phyloP scores from a whole-genome alignment of 37 sponge, comb jelly and placozoan genomes.

The Halisarca cf. caerulea region DNA sequence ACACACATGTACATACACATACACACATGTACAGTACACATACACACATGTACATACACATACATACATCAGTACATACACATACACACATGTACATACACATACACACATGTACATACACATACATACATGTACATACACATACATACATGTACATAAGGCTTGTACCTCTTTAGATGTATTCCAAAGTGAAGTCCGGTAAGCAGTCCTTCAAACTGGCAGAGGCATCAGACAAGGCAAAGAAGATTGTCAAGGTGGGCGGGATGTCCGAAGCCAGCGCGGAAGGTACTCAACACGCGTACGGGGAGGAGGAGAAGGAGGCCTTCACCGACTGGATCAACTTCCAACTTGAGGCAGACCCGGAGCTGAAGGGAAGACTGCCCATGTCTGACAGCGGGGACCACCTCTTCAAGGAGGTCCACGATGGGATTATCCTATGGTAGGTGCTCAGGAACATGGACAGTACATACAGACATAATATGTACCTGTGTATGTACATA shows the following conservation, averaged over 20 bases:
- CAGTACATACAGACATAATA: background rate
- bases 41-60: too few species aligned
- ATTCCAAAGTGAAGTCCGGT: conserved; percentile 49
- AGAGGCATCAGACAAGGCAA: conserved; percentile 77
- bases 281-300: conserved; percentile 87
- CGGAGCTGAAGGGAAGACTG: conserved; percentile 50
- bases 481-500: background rate
- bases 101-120: background rate
- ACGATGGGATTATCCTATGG: conserved; percentile 89
- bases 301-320: conserved; percentile 91
- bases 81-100: background rate
- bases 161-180: conserved; percentile 60
- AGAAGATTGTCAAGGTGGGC: conserved; percentile 75
- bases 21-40: too few species aligned
- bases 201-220: conserved; percentile 64
- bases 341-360: conserved; percentile 81
- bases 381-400: conserved; percentile 81
- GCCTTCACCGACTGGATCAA: conserved; percentile 98
- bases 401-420: conserved; percentile 70
- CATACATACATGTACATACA: background rate
- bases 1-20: too few species aligned
- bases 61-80: too few species aligned
- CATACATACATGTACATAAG: background rate
- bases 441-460: conserved; percentile 49
- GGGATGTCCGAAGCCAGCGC: conserved; percentile 77